Evolutionary conservation across 2,888 invertebrate species (phyloP).

Genomic region (Scaptomyza cyrtandrae): DNA sequence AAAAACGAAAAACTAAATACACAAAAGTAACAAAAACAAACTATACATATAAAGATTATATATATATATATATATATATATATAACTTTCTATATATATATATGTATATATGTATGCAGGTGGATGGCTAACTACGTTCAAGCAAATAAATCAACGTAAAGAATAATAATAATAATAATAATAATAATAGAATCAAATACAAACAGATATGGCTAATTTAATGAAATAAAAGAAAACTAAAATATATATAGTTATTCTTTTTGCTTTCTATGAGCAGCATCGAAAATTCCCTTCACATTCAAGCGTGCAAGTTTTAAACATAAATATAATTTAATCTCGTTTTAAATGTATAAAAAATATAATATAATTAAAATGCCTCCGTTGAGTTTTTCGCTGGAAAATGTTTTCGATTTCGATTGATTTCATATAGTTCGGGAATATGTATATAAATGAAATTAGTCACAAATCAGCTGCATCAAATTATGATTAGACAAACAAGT

Average conservation of each 20-base stretch:
- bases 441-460: constrained; percentile 67
- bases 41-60: constrained; percentile 19
- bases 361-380: constrained; percentile 61
- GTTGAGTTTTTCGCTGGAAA: constrained; percentile 41
- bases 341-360: constrained; percentile 8
- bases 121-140: constrained; percentile 67
- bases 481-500: constrained; percentile 41
- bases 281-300: constrained; percentile 47
- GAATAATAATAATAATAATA: constrained; percentile 1
- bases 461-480: constrained; percentile 57
- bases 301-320: constrained; percentile 62
- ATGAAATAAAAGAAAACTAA: constrained; percentile 26
- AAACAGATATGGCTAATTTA: constrained; percentile 39
- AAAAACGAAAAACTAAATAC: constrained; percentile 44
- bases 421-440: constrained; percentile 7
- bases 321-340: constrained; percentile 24
- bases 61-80: constrained; percentile 12
- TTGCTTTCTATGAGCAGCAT: constrained; percentile 1
- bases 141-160: constrained; percentile 70
- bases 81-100: constrained; percentile 4
- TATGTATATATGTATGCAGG: constrained; percentile 23
- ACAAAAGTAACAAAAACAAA: constrained; percentile 40
- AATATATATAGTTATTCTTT: constrained; percentile 34
- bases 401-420: constrained; percentile 1
- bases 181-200: constrained; percentile 31